Percentiles rank a stretch among this genome's conserved stretches.
Evolutionary conservation across 2,888 invertebrate species (phyloP).

Genomic region (Elgonia sp.): DNA sequence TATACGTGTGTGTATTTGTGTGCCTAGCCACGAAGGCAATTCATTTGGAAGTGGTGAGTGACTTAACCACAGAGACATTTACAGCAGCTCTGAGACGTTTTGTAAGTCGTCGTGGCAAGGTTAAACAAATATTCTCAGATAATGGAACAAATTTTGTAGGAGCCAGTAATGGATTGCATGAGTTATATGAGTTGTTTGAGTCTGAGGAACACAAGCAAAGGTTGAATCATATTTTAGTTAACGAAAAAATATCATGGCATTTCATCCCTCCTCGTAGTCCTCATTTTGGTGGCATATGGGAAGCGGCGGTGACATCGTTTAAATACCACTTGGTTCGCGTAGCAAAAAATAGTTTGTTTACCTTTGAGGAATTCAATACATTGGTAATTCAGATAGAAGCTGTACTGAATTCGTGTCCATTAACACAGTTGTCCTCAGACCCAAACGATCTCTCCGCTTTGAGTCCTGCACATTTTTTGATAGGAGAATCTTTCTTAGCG

Average conservation of each 20-base stretch:
- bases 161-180: background rate
- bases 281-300: conserved; percentile 35
- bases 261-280: conserved; percentile 12
- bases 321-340: background rate
- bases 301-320: conserved; percentile 4
- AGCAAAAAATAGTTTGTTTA: background rate
- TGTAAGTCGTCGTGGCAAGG: background rate
- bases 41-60: conserved; percentile 26
- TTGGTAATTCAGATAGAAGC: background rate
- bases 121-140: background rate
- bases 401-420: background rate
- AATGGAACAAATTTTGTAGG: conserved; percentile 19
- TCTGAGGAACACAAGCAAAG: background rate
- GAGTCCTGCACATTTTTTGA: background rate
- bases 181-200: background rate
- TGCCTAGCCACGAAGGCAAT: conserved; percentile 21
- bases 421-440: background rate
- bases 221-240: background rate
- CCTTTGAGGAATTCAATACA: background rate
- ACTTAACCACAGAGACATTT: conserved; percentile 13
- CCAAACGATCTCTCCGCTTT: background rate
- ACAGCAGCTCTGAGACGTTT: conserved; percentile 10
- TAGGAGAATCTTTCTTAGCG: background rate
- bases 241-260: background rate
- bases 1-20: conserved; percentile 22